Conservation (phyloP, 1,140 invertebrate genomes). For the Saccostrea glomerata region DNA sequence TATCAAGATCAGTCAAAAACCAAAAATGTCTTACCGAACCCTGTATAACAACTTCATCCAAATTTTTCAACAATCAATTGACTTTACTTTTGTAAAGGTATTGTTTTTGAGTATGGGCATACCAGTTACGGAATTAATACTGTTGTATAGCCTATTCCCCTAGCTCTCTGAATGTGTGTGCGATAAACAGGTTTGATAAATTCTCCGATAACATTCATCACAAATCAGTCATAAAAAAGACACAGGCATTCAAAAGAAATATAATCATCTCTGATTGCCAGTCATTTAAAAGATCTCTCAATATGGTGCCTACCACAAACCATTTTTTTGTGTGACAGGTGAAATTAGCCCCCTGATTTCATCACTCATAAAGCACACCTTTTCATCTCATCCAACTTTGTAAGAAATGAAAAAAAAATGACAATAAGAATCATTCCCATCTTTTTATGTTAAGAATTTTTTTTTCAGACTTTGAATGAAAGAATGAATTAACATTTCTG, state of each 20-base stretch:
- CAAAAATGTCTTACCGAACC: too few species aligned
- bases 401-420: too few species aligned
- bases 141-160: too few species aligned
- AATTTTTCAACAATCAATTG: too few species aligned
- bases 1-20: too few species aligned
- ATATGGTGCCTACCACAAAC: background rate
- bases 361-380: background rate
- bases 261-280: constrained; percentile 1
- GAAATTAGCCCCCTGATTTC: background rate
- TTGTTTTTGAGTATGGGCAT: too few species aligned
- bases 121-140: too few species aligned
- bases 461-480: background rate
- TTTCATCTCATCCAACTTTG: background rate
- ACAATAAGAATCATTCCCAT: too few species aligned
- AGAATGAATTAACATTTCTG: background rate
- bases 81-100: too few species aligned
- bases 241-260: constrained; percentile 6
- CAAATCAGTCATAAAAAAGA: background rate
- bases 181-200: background rate
- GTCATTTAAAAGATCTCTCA: background rate
- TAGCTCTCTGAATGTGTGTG: background rate
- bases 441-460: too few species aligned
- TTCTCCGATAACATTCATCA: background rate
- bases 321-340: background rate
- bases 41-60: too few species aligned